Percentiles rank a stretch among this genome's conserved stretches.
These are phyloP conservation scores for Protaetia brevitarsis DNA, from an alignment of 1,140 invertebrate genomes.

Conservation along the genomic window DNA sequence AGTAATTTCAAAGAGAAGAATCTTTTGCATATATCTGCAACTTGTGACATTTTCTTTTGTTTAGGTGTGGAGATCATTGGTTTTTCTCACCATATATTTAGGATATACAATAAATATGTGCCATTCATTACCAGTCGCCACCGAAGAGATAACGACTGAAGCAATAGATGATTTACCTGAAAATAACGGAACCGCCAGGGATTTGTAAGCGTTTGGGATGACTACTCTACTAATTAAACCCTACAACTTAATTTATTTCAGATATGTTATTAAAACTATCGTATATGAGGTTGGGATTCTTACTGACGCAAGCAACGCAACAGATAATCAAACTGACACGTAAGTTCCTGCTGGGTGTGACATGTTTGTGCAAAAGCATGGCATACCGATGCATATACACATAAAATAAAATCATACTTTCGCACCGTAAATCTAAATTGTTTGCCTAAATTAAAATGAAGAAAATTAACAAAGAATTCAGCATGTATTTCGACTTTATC, in stretches of 20 bases:
- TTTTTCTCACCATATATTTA: not conserved
- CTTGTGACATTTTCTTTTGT: slow-evolving; percentile 1
- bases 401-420: not conserved
- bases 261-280: slow-evolving; percentile 57
- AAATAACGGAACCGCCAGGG: slow-evolving; percentile 19
- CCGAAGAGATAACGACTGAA: not conserved
- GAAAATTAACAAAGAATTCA: too few relatives aligned
- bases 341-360: not conserved
- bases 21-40: not conserved
- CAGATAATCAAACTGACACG: slow-evolving; percentile 36
- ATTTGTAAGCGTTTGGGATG: slow-evolving; percentile 14
- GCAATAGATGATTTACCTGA: not conserved
- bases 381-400: not conserved
- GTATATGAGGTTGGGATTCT: slow-evolving; percentile 60
- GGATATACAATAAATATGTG: not conserved
- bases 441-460: too few relatives aligned
- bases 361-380: not conserved
- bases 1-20: not conserved
- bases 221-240: not conserved
- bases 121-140: not conserved
- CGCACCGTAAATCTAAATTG: too few relatives aligned
- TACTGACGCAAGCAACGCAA: slow-evolving; percentile 52
- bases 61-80: not conserved
- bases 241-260: slow-evolving; percentile 37
- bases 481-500: too few relatives aligned